Evolutionary conservation across 2,797 vertebrate species (phyloP).

Genomic region (Anas acuta): DNA sequence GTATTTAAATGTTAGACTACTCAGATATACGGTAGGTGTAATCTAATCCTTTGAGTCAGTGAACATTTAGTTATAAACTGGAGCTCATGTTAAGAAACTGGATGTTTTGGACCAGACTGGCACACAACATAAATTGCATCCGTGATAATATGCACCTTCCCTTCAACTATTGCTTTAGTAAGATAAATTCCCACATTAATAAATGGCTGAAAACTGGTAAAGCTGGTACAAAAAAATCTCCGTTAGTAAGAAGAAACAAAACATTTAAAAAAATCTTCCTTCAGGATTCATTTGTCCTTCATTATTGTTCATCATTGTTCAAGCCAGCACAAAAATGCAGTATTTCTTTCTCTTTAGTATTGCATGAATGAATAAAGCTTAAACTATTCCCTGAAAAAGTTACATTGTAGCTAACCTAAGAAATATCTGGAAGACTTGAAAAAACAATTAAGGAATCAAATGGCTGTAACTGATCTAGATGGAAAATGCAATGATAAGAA

Average conservation of each 20-base stretch:
- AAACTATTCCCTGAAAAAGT: constrained; percentile 94
- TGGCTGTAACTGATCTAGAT: constrained; percentile 86
- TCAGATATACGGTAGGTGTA: constrained; percentile 77
- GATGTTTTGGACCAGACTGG: constrained; percentile 89
- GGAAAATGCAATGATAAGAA: constrained; percentile 84
- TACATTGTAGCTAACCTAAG: constrained; percentile 84
- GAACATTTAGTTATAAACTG: constrained; percentile 85
- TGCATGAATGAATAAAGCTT: constrained; percentile 93
- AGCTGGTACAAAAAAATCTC: constrained; percentile 95
- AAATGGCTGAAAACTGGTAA: constrained; percentile 94
- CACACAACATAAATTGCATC: constrained; percentile 95
- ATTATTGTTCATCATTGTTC: constrained; percentile 83
- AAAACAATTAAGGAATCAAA: constrained; percentile 86
- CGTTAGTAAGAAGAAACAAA: constrained; percentile 90
- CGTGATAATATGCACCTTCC: constrained; percentile 92
- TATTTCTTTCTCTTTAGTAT: constrained; percentile 88
- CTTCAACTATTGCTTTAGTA: constrained; percentile 96
- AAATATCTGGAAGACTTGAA: constrained; percentile 91
- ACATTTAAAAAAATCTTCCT: constrained; percentile 88
- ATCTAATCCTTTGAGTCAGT: constrained; percentile 86
- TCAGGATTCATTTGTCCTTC: constrained; percentile 87
- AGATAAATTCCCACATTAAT: constrained; percentile 91
- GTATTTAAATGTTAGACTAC: constrained; percentile 59
- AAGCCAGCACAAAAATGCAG: constrained; percentile 87
- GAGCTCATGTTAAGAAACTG: constrained; percentile 82